Evolutionary conservation across 2,797 vertebrate genomes (phyloP).

Genomic region (Cryptoprocta ferox): DNA sequence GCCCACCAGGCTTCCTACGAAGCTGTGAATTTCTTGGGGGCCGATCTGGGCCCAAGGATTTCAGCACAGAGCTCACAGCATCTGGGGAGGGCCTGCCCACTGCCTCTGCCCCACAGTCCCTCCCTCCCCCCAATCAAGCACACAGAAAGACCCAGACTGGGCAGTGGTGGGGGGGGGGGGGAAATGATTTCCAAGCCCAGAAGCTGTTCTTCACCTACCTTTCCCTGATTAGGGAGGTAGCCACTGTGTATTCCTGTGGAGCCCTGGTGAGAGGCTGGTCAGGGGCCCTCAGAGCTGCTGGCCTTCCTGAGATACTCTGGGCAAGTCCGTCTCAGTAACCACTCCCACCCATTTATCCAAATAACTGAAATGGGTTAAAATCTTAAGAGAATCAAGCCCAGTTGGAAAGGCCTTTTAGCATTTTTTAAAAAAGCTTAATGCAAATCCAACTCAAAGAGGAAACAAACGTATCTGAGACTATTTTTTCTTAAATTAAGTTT

Average conservation of each 20-base stretch:
- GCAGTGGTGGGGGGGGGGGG: not conserved
- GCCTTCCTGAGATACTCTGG: not conserved
- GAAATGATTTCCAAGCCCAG: no score
- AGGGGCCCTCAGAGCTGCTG: not conserved
- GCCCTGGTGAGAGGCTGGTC: not conserved
- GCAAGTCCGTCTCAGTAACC: not conserved
- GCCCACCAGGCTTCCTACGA: not conserved
- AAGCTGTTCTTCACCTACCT: not conserved
- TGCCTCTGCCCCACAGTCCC: not conserved
- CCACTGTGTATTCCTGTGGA: not conserved
- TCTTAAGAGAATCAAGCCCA: not conserved
- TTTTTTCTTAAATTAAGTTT: not conserved
- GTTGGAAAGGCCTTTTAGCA: not conserved
- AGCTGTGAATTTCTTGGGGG: not conserved
- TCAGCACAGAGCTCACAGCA: not conserved
- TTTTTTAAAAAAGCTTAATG: not conserved
- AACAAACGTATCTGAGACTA: not conserved
- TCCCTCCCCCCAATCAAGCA: rapidly evolving
- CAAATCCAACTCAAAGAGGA: not conserved
- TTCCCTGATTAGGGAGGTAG: not conserved
- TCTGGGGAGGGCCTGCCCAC: not conserved
- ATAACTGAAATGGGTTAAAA: not conserved
- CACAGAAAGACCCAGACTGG: not conserved
- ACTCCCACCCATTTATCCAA: not conserved
- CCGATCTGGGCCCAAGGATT: not conserved